Base-by-base conservation (phyloP, 2,797 vertebrate genomes). In the Echiichthys vipera region DNA sequence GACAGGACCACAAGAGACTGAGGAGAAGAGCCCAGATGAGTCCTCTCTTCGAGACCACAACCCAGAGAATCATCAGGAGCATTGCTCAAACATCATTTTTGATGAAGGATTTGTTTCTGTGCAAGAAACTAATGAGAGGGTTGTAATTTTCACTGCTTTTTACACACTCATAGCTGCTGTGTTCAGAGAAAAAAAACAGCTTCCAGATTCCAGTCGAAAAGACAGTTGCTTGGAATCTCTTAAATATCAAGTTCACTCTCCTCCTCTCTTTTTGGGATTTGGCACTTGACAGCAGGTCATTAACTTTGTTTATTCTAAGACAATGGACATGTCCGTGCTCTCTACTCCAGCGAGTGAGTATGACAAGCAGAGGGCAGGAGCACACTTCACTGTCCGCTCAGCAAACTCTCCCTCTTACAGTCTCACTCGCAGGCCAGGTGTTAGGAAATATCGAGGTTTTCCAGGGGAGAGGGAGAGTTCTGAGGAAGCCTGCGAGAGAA, bases 291-390 rank as follows among this genome's bases (percentile, higher is more conserved):
- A 84, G 69, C 71, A 70, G 51, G 58, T 85, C 56, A 39, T 85
- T 88, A 85, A 54, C 73, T 88, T 77, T 87, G 81, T 88, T 86
- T 84, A 74, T 80, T 58, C 67, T 81, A 32, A 71, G 71, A 90
- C 85, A 81, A 93, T 95, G 95, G 91, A 92, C 85, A 81, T 91
- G 76, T 78, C 92, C 65, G 65, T 76, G 61, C 78, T 84, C 46
- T 72, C 79, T 17, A 18, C 59, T 55, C 54, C 76, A 71, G 64
- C 45, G 68, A 77, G 57, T 56, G 81, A 87, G 47, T 45, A 71
- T 80, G 62, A 55, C 47, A 69, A 55, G 12, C 66, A 45, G 54
- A 54, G 50, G 61, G 62, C 81, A 24, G 74, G 65, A 46, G 43
- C 59, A 0, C 81, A 27, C 62, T 94, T 94, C 71, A 93, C 86